Evolutionary conservation across 2,888 invertebrate genomes (phyloP).

Genomic region (Scaptodrosophila latifasciaeformis): DNA sequence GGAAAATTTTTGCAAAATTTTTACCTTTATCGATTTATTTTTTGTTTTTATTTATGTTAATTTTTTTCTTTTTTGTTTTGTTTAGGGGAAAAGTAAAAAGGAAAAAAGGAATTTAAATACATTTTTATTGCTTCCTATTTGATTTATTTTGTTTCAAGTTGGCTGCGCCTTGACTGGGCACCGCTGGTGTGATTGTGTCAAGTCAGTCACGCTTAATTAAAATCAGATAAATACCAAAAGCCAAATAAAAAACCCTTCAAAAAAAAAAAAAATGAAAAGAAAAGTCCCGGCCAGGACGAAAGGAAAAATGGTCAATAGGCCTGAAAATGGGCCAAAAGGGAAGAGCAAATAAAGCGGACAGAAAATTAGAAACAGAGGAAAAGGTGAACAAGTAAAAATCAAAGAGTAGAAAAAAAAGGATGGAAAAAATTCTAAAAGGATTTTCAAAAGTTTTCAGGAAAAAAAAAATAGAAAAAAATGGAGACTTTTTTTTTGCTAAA

Average conservation of each 20-base stretch:
- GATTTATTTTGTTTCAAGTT: not conserved
- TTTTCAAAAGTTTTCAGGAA: no score
- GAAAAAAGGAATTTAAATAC: no score
- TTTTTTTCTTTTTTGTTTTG: not conserved
- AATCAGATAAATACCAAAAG: slow-evolving; percentile 53
- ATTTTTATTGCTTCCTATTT: not conserved
- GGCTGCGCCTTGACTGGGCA: not conserved
- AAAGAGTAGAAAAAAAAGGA: not conserved
- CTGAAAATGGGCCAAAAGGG: not conserved
- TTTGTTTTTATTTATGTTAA: no score
- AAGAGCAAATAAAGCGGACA: not conserved
- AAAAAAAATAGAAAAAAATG: no score
- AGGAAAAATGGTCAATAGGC: not conserved
- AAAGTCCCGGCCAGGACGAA: not conserved
- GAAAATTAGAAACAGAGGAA: not conserved
- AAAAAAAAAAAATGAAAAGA: not conserved
- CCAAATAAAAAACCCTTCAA: not conserved
- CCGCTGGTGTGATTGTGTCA: no score
- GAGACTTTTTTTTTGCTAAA: no score
- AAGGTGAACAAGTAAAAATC: not conserved
- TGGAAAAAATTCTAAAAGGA: no score
- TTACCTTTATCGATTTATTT: not conserved
- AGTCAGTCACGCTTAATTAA: slow-evolving; percentile 53
- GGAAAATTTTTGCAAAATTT: no score
- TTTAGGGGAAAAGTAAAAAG: no score